phyloP scores from a whole-genome alignment of 2,797 vertebrate genomes.

The Taenioides sp. region DNA sequence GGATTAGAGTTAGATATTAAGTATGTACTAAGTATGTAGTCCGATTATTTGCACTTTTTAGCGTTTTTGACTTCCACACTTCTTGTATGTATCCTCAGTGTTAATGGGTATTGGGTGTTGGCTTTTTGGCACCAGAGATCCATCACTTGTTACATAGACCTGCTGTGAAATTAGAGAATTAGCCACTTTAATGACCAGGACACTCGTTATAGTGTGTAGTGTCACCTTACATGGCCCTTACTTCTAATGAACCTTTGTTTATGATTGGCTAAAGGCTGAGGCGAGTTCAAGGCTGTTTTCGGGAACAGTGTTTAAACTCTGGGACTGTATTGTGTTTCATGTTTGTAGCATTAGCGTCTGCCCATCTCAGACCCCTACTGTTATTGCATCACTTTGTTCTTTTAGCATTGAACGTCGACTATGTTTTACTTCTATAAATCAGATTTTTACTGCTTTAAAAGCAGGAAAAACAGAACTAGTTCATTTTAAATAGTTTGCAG shows the following conservation, averaged over 20 bases:
- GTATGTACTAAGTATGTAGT: too few relatives aligned
- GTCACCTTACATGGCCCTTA: slow-evolving; percentile 42
- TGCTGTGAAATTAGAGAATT: slow-evolving; percentile 44
- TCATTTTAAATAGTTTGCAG: too few relatives aligned
- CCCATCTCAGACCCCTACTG: slow-evolving; percentile 21
- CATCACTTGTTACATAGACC: slow-evolving; percentile 5
- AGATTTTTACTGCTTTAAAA: too few relatives aligned
- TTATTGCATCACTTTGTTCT: slow-evolving; percentile 21
- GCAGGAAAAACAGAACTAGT: too few relatives aligned
- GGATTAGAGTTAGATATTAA: too few relatives aligned
- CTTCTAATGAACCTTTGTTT: slow-evolving; percentile 50
- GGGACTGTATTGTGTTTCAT: slow-evolving; percentile 52
- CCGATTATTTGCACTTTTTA: too few relatives aligned
- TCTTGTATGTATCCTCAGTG: too few relatives aligned
- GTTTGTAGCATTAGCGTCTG: slow-evolving; percentile 41
- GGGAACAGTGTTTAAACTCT: slow-evolving; percentile 23
- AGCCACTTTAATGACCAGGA: slow-evolving; percentile 52
- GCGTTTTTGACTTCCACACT: too few relatives aligned
- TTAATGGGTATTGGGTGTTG: neutral
- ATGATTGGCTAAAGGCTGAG: slow-evolving; percentile 32
- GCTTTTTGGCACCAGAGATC: neutral
- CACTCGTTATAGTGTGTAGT: slow-evolving; percentile 24
- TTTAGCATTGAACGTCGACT: neutral
- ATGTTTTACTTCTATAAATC: neutral
- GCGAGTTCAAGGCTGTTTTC: slow-evolving; percentile 26